Base-by-base conservation (phyloP, 2,797 vertebrate species). In the Pseudocheirus occidentalis region DNA sequence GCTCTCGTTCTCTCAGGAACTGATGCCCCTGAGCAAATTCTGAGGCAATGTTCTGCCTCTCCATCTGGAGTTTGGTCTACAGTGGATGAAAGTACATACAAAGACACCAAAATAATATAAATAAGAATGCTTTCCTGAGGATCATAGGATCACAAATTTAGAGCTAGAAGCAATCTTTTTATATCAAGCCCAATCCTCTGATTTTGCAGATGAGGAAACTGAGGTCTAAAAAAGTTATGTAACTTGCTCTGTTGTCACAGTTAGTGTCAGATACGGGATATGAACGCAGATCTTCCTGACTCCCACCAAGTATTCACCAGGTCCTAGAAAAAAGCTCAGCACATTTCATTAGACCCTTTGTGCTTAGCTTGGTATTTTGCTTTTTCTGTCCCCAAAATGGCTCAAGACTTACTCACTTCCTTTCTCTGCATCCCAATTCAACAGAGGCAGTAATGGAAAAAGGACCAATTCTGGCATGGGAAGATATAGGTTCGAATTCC, bases 1-100 rank as follows among this genome's bases (percentile, higher is more conserved):
- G 95, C 14, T 98, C 98, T 62, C 95, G 96, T 91, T 97, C 97
- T 94, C 89, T 93, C 94, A 98, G 96, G 92, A 98, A 98, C 95
- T 98, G 96, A 57, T 97, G 97, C 56, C 97, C 97, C 92, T 98
- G 95, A 53, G 95, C 96, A 81, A 98, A 97, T 62, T 94, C 96
- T 0, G 94, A 91, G 94, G 96, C 18, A 0, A 98, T 73, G 91
- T 53, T 55, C 92, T 97, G 91, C 94, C 91, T 95, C 97, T 98
- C 97, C 31, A 97, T 97, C 96, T 96, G 97, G 40, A 98, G 95
- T 73, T 97, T 97, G n/a, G 92, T 96, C 98, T 98, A 92, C 46
- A 90, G 91, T 31, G 92, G 29, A 6, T 0, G 11, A 24, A 50
- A 34, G 34, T 40, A 18, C 34, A 73, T 21, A 73, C 66, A 73